phyloP scores from a whole-genome alignment of 2,888 invertebrate species.

The Metopia argyrocephala region DNA sequence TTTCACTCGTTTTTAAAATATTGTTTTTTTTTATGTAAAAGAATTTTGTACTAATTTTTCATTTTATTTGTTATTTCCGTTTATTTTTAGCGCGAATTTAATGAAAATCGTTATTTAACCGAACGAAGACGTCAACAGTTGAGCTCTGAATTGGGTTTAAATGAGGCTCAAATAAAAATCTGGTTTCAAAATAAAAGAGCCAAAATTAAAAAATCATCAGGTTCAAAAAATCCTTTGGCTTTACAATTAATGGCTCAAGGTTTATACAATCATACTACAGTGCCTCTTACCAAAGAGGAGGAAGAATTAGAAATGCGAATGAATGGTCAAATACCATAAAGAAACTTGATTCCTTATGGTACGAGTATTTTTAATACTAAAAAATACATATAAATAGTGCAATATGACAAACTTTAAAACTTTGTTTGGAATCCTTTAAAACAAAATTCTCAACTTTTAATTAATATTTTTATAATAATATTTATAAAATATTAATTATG shows the following conservation, averaged over 20 bases:
- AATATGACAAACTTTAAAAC: constrained; percentile 50
- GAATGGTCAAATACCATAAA: constrained; percentile 78
- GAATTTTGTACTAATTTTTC: constrained; percentile 23
- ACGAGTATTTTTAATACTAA: constrained; percentile 43
- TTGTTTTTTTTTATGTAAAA: too few species aligned
- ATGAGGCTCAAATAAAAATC: constrained; percentile 98
- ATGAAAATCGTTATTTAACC: constrained; percentile 94
- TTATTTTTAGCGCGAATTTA: constrained; percentile 87
- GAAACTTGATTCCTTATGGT: not conserved
- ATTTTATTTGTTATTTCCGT: constrained; percentile 1
- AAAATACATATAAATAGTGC: constrained; percentile 54
- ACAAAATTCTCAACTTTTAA: not conserved
- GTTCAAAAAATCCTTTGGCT: constrained; percentile 91
- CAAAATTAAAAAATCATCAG: constrained; percentile 95
- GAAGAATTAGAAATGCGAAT: constrained; percentile 83
- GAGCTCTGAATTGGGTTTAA: constrained; percentile 93
- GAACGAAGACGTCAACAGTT: constrained; percentile 93
- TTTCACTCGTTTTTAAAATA: too few species aligned
- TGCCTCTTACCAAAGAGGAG: constrained; percentile 86
- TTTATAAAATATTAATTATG: constrained; percentile 49
- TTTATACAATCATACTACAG: constrained; percentile 92
- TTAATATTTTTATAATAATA: constrained; percentile 26
- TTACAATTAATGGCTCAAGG: constrained; percentile 96
- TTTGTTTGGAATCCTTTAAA: constrained; percentile 13
- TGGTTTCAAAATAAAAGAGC: constrained; percentile 99